A percentile compares a stretch with the other conserved stretches of the same genome.
These are phyloP conservation scores for Ahaetulla prasina DNA, from an alignment of 2,113 vertebrate species.

Conservation along the genomic window DNA sequence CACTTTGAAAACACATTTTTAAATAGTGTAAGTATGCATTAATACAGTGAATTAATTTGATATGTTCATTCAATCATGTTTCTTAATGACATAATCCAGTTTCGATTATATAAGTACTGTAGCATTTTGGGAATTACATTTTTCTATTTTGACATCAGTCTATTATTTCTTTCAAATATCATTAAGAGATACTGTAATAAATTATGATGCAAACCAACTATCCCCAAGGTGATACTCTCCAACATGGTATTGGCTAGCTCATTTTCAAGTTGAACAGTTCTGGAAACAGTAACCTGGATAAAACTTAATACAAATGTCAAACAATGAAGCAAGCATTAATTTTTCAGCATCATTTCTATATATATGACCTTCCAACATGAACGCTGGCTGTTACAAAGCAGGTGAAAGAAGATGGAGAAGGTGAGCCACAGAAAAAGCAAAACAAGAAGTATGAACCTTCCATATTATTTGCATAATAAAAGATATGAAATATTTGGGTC, in stretches of 20 bases:
- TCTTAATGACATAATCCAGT: background rate
- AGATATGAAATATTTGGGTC: background rate
- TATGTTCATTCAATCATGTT: background rate
- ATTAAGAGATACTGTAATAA: background rate
- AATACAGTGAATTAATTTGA: background rate
- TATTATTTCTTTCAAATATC: background rate
- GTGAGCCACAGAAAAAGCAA: background rate
- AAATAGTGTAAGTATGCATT: background rate
- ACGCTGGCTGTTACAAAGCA: background rate
- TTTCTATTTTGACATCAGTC: background rate
- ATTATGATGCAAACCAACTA: background rate
- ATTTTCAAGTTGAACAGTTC: background rate
- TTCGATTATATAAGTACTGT: background rate
- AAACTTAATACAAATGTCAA: background rate
- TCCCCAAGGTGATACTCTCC: background rate
- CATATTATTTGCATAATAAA: background rate
- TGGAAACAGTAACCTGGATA: background rate
- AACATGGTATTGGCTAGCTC: background rate
- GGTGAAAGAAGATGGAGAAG: too few relatives aligned
- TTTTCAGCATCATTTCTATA: background rate
- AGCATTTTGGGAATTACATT: background rate
- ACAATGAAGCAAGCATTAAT: background rate
- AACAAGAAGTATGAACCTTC: too few relatives aligned
- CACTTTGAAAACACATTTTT: background rate
- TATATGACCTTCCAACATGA: background rate